Conservation (phyloP, 2,113 vertebrate species). For the Myanophis thanlyinensis region DNA sequence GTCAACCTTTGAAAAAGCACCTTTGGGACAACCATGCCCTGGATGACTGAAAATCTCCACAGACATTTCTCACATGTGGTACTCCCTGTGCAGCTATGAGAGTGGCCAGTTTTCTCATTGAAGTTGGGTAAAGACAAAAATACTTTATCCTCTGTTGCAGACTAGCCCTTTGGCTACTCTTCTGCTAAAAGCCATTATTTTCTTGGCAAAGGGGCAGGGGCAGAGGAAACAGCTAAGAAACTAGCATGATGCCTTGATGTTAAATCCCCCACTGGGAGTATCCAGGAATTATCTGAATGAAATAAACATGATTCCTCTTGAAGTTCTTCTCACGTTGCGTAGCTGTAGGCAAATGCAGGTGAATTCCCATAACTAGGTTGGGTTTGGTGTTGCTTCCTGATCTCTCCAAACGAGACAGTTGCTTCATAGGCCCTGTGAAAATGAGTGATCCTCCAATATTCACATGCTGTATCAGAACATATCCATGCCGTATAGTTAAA, state of each 20-base stretch:
- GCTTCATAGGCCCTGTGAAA: not conserved
- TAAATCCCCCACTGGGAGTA: not conserved
- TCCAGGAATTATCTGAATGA: not conserved
- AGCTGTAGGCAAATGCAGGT: not conserved
- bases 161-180: not conserved
- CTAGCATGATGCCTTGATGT: not conserved
- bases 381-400: not conserved
- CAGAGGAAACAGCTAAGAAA: not conserved
- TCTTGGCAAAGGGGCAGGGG: not conserved
- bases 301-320: not conserved
- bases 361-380: not conserved
- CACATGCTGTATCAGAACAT: not conserved
- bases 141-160: not conserved
- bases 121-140: not conserved
- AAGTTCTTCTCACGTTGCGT: not conserved
- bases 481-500: not conserved
- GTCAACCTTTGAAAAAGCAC: no score
- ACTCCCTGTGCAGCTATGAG: not conserved
- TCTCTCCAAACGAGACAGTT: not conserved
- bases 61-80: no score
- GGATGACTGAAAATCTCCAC: no score
- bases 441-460: not conserved
- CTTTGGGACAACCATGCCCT: no score
- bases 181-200: not conserved
- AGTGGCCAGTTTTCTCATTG: not conserved